A percentile compares a stretch with the other conserved stretches of the same genome.
These are phyloP conservation scores for Apamea anceps DNA, from an alignment of 2,888 invertebrate genomes.

Conservation along the genomic window DNA sequence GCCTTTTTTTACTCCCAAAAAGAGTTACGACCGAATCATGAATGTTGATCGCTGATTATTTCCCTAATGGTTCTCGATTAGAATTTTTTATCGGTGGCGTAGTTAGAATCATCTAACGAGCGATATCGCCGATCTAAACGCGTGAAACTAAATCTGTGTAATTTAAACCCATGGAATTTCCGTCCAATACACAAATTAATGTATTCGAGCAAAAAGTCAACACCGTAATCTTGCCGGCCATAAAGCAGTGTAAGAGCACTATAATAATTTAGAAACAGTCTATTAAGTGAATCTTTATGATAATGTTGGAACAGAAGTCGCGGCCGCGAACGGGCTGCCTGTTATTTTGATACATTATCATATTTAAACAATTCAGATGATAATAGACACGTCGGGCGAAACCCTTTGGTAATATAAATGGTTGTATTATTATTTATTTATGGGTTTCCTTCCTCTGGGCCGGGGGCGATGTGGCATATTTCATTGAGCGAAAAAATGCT, in stretches of 20 bases:
- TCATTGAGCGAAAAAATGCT: slow-evolving; percentile 89
- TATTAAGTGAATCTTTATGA: slow-evolving; percentile 90
- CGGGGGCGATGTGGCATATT: slow-evolving; percentile 88
- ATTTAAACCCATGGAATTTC: slow-evolving; percentile 73
- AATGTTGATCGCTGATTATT: slow-evolving; percentile 78
- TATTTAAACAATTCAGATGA: slow-evolving; percentile 90
- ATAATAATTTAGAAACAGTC: slow-evolving; percentile 89
- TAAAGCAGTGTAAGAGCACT: slow-evolving; percentile 86
- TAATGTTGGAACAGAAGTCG: slow-evolving; percentile 89
- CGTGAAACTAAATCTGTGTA: slow-evolving; percentile 64
- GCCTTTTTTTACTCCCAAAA: slow-evolving; percentile 75
- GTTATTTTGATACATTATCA: slow-evolving; percentile 90
- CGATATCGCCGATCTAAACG: slow-evolving; percentile 57
- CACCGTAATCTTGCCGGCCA: slow-evolving; percentile 80
- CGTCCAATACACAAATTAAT: slow-evolving; percentile 74
- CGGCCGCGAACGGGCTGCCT: slow-evolving; percentile 86
- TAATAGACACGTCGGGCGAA: slow-evolving; percentile 90
- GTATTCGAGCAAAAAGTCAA: slow-evolving; percentile 78
- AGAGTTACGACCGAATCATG: slow-evolving; percentile 76
- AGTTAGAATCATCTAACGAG: slow-evolving; percentile 64
- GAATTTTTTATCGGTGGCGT: slow-evolving; percentile 69
- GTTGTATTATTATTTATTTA: slow-evolving; percentile 91
- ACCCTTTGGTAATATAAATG: slow-evolving; percentile 91
- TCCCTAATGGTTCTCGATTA: slow-evolving; percentile 74
- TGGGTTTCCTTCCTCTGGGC: slow-evolving; percentile 88